Evolutionary conservation across 2,797 vertebrate genomes (phyloP), one percentile per base, ranked within the genome.

Genomic region (Novumbra hubbsi): DNA sequence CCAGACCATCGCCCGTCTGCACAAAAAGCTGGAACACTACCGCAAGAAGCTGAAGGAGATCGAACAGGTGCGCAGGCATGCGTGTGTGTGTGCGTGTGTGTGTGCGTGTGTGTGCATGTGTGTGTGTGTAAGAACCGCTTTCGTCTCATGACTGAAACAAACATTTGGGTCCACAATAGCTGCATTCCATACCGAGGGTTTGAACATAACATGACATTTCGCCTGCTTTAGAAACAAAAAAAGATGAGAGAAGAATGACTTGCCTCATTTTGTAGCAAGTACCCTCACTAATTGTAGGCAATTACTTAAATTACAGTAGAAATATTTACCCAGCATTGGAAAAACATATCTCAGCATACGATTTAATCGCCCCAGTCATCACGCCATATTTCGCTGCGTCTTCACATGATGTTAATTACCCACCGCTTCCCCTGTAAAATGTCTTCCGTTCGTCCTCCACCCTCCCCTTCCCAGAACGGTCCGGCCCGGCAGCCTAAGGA

Each of bases 11-110:
- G 94, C 97, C 0, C 97, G 99, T 87, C 91, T 99, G 87, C 97
- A 99, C 93, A 99, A 98, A 90, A 99, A 99, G 74, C 91, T 99
- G 32, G 97, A 98, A 83, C 97, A 99, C 91, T 98, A 96, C 88
- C 97, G 97, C 87, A 96, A 94, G 89, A 98, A 98, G 89, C 93
- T 99, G 78, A 96, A 96, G 89, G 98, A 97, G 90, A 97, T 96
- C 1, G 96, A 99, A 87, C 97, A 98, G 91, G 93, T 93, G 78
- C 57, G 80, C 76, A 38, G 12, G n/a, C 3, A 64, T 15, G 9
- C 8, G 19, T 19, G 30, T 28, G 32, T 52, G 72, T 63, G 68
- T 57, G 24, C 52, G 15, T 50, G 38, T 77, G 66, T 68, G 71
- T 48, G 50, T 76, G 60, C 45, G 70, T 62, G 55, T 67, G 60